Evolutionary conservation across 2,113 vertebrate species (phyloP).

Genomic region (Burhinus bistriatus): DNA sequence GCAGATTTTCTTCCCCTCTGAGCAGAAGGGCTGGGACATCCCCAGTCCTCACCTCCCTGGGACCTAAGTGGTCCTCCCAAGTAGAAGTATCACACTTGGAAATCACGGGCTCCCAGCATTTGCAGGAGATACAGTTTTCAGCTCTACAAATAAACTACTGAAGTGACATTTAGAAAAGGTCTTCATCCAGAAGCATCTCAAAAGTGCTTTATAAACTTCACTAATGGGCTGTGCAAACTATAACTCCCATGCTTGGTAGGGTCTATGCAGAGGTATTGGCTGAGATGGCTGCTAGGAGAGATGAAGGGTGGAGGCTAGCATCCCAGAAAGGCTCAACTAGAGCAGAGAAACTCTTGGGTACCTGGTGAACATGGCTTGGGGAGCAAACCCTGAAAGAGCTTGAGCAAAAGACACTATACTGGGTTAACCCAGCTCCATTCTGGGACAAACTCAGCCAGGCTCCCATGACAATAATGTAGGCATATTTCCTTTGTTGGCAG

Average conservation of each 20-base stretch:
- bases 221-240: not conserved
- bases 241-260: not conserved
- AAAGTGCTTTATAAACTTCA: constrained; percentile 39
- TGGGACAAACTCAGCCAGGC: not conserved
- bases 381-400: not conserved
- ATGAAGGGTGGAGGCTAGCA: not conserved
- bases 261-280: not conserved
- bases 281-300: not conserved
- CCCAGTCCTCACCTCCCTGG: not conserved
- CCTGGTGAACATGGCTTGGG: not conserved
- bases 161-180: constrained; percentile 26
- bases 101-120: not conserved
- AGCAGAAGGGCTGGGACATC: not conserved
- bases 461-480: not conserved
- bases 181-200: not conserved
- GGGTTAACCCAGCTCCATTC: not conserved
- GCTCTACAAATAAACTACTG: not conserved
- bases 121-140: not conserved
- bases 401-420: not conserved
- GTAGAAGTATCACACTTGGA: not conserved
- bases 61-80: not conserved
- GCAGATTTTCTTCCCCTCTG: not conserved
- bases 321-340: not conserved
- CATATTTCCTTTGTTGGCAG: not conserved
- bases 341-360: not conserved